Evolutionary conservation across 2,888 invertebrate species (phyloP).

Genomic region (Stenolophus ochropezus): DNA sequence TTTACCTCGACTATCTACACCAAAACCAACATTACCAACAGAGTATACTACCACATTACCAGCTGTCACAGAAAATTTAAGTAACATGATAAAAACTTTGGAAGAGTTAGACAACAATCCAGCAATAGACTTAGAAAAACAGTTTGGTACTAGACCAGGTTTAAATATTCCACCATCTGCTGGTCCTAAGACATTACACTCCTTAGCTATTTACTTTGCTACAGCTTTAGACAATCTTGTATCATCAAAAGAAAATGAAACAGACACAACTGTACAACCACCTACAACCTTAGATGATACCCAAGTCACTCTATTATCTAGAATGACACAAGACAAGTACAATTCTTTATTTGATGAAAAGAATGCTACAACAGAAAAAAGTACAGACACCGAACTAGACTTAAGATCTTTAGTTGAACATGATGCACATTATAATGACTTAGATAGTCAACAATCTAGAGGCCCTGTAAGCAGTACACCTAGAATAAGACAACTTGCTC

Average conservation of each 20-base stretch:
- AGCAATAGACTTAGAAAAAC: conserved; percentile 73
- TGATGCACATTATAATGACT: conserved; percentile 70
- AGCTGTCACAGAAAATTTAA: conserved; percentile 79
- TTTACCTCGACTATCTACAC: conserved; percentile 66
- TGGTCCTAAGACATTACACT: conserved; percentile 85
- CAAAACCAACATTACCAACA: conserved; percentile 73
- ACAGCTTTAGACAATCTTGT: conserved; percentile 79
- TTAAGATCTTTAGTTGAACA: conserved; percentile 50
- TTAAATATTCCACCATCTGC: conserved; percentile 83
- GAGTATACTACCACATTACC: conserved; percentile 64
- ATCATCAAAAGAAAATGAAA: conserved; percentile 69
- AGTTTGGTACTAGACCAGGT: conserved; percentile 76
- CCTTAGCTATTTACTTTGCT: conserved; percentile 87
- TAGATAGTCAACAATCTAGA: conserved; percentile 79
- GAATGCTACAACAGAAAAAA: conserved; percentile 46
- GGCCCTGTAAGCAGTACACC: conserved; percentile 77
- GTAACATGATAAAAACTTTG: conserved; percentile 82
- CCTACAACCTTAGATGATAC: conserved; percentile 70
- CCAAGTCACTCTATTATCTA: conserved; percentile 79
- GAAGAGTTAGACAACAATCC: conserved; percentile 76
- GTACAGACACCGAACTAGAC: conserved; percentile 22
- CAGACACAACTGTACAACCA: conserved; percentile 67
- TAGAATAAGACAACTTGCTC: conserved; percentile 86
- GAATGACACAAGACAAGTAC: conserved; percentile 81
- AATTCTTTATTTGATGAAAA: conserved; percentile 72